Conservation (phyloP, 2,888 invertebrate genomes). For the Cryptophagus acutangulus region DNA sequence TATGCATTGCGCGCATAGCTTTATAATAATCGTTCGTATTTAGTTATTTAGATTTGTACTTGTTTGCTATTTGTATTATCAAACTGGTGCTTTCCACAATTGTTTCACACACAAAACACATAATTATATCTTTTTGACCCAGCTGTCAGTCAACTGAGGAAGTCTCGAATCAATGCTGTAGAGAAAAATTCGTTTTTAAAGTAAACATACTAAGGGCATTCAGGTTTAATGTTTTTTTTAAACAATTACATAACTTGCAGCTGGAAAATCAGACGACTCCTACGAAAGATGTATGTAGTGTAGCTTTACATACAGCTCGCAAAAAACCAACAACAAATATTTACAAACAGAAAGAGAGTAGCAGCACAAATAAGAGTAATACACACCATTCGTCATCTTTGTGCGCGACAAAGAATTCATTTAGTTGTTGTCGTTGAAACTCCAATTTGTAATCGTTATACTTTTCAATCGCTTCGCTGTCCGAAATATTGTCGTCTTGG, state of each 20-base stretch:
- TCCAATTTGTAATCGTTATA: constrained; percentile 98
- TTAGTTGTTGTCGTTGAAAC: constrained; percentile 91
- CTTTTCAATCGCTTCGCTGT: constrained; percentile 92
- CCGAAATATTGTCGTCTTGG: constrained; percentile 96
- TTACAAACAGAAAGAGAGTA: background rate
- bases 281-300: constrained; percentile 1
- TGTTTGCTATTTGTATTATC: constrained; percentile 7
- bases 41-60: constrained; percentile 16
- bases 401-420: constrained; percentile 97
- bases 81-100: constrained; percentile 34
- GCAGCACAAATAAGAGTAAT: constrained; percentile 16
- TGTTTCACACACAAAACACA: constrained; percentile 44
- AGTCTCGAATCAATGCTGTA: constrained; percentile 46
- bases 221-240: no score
- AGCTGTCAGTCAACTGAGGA: constrained; percentile 44
- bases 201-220: constrained; percentile 8
- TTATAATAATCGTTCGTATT: constrained; percentile 32
- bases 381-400: constrained; percentile 99
- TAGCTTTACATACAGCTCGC: constrained; percentile 16
- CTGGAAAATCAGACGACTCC: background rate
- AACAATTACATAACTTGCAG: no score
- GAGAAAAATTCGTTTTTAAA: constrained; percentile 45
- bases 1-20: constrained; percentile 51
- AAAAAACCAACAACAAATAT: constrained; percentile 6
- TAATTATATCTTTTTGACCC: constrained; percentile 44